Conservation (phyloP, 1,140 invertebrate species). For the Apocrypta bakeri region DNA sequence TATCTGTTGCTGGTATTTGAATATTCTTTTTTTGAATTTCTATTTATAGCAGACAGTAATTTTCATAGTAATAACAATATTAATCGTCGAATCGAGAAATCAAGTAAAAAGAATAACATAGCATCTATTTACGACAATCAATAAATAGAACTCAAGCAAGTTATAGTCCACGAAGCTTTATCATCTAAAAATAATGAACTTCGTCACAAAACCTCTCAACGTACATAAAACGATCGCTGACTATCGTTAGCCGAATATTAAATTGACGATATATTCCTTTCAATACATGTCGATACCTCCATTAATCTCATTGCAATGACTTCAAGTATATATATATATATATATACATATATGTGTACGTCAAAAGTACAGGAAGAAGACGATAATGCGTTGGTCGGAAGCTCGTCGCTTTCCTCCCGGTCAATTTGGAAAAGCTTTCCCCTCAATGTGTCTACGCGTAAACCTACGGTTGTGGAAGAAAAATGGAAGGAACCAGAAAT, state of each 20-base stretch:
- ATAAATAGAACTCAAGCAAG: neutral
- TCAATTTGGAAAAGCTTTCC: conserved; percentile 2
- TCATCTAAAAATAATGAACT: neutral
- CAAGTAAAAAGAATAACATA: no score
- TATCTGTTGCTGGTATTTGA: no score
- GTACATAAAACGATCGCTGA: neutral
- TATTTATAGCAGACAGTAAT: no score
- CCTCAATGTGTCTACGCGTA: neutral
- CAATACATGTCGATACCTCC: neutral
- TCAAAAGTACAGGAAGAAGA: neutral
- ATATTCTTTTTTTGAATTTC: neutral
- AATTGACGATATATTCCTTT: neutral
- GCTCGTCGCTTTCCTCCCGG: neutral
- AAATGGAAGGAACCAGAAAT: neutral
- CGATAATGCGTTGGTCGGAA: neutral
- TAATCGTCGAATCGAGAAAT: no score
- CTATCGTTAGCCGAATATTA: neutral
- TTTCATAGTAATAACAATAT: no score
- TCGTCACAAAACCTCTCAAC: neutral
- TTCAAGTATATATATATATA: neutral
- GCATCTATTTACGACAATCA: no score
- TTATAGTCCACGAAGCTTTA: neutral
- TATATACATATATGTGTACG: no score
- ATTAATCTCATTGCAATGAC: neutral
- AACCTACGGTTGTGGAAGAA: neutral